Percentiles rank a stretch among this genome's conserved stretches.
phyloP scores from a whole-genome alignment of 2,888 invertebrate species.

The Anthrax anthrax region DNA sequence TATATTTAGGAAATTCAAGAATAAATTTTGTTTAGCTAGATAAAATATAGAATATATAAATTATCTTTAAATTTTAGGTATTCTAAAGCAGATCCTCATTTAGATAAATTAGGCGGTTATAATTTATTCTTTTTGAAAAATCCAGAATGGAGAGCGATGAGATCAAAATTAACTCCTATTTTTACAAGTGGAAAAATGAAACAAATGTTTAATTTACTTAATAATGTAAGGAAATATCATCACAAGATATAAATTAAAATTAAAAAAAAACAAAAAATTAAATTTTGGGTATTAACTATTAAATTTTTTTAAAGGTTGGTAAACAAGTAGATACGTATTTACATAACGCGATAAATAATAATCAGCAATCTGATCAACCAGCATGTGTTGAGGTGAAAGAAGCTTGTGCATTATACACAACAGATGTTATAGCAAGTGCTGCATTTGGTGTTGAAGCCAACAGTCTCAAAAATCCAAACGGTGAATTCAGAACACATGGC shows the following conservation, averaged over 20 bases:
- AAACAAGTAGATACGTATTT: slow-evolving; percentile 23
- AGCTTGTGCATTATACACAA: slow-evolving; percentile 28
- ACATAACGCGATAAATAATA: slow-evolving; percentile 16
- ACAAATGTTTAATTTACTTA: slow-evolving; percentile 26
- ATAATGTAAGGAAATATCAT: neutral
- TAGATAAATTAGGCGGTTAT: slow-evolving; percentile 29
- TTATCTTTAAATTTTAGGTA: slow-evolving; percentile 12
- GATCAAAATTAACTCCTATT: slow-evolving; percentile 34
- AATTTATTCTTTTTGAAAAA: slow-evolving; percentile 35
- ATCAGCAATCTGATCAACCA: too few relatives aligned
- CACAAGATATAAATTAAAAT: too few relatives aligned
- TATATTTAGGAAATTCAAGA: too few relatives aligned
- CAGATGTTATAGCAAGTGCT: slow-evolving; percentile 36
- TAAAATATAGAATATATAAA: too few relatives aligned
- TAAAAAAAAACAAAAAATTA: neutral
- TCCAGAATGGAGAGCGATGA: slow-evolving; percentile 33
- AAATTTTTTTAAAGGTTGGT: slow-evolving; percentile 19
- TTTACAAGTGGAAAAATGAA: slow-evolving; percentile 34
- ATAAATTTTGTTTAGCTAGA: too few relatives aligned
- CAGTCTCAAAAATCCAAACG: slow-evolving; percentile 30
- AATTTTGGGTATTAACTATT: slow-evolving; percentile 22
- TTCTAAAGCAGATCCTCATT: slow-evolving; percentile 20
- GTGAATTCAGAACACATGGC: slow-evolving; percentile 34
- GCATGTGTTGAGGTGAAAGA: slow-evolving; percentile 25
- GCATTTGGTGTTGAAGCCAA: slow-evolving; percentile 37